Base-by-base conservation (phyloP, 2,113 vertebrate genomes). In the Mohoua ochrocephala region DNA sequence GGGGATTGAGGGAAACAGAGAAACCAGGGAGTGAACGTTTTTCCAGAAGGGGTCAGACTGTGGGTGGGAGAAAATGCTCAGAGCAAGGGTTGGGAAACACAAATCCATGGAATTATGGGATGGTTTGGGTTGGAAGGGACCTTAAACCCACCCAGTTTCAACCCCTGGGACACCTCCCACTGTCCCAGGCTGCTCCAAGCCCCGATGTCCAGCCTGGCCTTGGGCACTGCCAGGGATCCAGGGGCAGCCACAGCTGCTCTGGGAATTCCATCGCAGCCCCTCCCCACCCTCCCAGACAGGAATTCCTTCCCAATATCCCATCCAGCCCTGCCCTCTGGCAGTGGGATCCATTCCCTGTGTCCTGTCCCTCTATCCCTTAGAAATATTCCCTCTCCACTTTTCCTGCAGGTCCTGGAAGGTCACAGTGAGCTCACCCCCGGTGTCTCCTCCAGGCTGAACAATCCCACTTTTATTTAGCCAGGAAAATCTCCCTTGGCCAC, bases 261-360 rank as follows among this genome's bases (percentile, higher is more conserved):
- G 79, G 35, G 42, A 8, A 41, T 1, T 6, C 78, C 9, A 8
- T 14, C 0, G 53, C 52, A 81, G 63, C 1, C 2, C 10, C 52
- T 56, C 0, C 52, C 28, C 41, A 47, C 10, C 13, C 22, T 33
- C 42, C 0, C 28, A 68, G 42, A 7, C 4, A 65, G 7, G 11
- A 65, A 80, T 47, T 39, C 52, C 28, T 56, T 2, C 35, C 53
- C 64, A 59, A 13, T 6, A 7, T 54, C 20, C 39, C 76, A 65
- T 9, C 76, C 2, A 23, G 0, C 39, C 49, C 60, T 54, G n/a
- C 24, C 47, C 30, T 41, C 22, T 50, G 45, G 57, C 77, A 45
- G 6, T 26, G n/a, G 39, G n/a, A 37, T 10, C 37, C 52, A 49
- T n/a, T 59, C 19, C 79, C 65, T n/a, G 19, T 47, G 41, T 26